Base-by-base conservation (phyloP, 35 echinoderm and acorn worm species). In the Ptychodera flava region DNA sequence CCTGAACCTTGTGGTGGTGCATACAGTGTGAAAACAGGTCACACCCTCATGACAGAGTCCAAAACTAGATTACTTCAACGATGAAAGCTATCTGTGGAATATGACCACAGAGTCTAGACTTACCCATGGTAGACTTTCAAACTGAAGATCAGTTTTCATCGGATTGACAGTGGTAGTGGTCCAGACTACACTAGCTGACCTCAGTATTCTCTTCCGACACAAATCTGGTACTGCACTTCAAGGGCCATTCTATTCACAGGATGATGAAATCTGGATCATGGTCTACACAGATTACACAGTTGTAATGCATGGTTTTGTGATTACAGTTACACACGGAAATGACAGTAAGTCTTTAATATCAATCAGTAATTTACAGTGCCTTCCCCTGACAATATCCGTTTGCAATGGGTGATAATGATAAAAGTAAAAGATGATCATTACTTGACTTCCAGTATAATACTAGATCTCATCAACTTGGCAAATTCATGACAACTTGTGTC, bases 11-110 rank as follows among this genome's bases (percentile, higher is more conserved):
- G 45, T 64, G 45, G 45, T 64, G 45, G 45, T 64, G 22, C 45
- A 12, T 64, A 64, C 45, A 64, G 45, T 22, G 22, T 64, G 22
- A 64, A 64, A 64, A 6, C 45, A 12, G 45, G 45, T 64, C 45
- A 64, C 6, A 64, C 45, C 6, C 22, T 64, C 6, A 22, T 64
- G 6, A 64, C 22, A 64, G 45, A 64, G 22, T 93, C 92, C 0
- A 92, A 92, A 29, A 87, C 78, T 32, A 22, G 91, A 99, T 79
- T 99, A 99, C 82, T 90, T 85, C 35, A 94, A 92, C 92, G 94
- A 99, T 37, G 93, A 92, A 1, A 85, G 85, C 33, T 99, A 92
- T 45, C 88, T 87, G 22, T 99, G 96, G 96, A 79, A 88, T 35
- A 86, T 99, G 16, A 35, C 78, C 27, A 83, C 90, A 15, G 29